phyloP scores from a whole-genome alignment of 2,888 invertebrate species.

The Meiosimyza platycephala region DNA sequence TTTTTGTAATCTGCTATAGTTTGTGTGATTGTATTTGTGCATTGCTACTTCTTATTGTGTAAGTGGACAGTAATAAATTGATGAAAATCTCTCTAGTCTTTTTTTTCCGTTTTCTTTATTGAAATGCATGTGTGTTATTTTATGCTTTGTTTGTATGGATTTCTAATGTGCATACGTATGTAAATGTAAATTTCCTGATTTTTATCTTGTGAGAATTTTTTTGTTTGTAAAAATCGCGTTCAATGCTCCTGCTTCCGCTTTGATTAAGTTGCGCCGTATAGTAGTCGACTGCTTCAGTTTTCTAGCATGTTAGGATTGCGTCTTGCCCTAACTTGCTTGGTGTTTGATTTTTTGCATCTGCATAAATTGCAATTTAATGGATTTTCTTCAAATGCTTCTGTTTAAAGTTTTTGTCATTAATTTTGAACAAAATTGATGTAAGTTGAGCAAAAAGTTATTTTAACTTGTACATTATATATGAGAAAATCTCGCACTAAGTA shows the following conservation, averaged over 20 bases:
- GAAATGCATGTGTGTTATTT: constrained; percentile 40
- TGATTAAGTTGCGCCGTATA: constrained; percentile 19
- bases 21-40: neutral
- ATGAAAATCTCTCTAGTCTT: constrained; percentile 53
- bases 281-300: constrained; percentile 14
- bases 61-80: constrained; percentile 60
- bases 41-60: constrained; percentile 41
- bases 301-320: neutral
- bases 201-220: neutral
- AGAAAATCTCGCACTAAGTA: too few relatives aligned
- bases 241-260: constrained; percentile 11
- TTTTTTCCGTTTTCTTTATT: constrained; percentile 46
- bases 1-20: constrained; percentile 1
- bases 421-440: too few relatives aligned
- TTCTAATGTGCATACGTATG: constrained; percentile 34
- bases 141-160: constrained; percentile 43
- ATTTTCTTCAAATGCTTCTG: too few relatives aligned
- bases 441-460: too few relatives aligned
- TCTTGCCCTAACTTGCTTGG: neutral
- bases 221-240: neutral
- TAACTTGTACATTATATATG: too few relatives aligned
- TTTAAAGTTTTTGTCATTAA: too few relatives aligned
- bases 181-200: neutral
- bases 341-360: too few relatives aligned
- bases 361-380: too few relatives aligned